phyloP scores from a whole-genome alignment of 2,888 invertebrate genomes.

The Anthophora plumipes region DNA sequence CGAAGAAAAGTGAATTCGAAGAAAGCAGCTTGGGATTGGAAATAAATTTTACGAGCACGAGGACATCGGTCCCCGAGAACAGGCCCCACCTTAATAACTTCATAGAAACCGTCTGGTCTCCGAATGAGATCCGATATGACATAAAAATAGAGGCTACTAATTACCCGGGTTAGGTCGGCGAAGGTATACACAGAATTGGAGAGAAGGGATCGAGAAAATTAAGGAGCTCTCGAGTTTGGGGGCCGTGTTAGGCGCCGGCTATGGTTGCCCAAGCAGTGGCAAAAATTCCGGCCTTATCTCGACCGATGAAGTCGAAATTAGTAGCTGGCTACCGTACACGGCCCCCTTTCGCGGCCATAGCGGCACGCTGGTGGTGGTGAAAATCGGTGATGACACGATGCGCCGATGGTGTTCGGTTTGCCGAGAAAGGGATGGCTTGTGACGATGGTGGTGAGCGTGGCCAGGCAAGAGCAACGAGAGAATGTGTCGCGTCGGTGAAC shows the following conservation, averaged over 20 bases:
- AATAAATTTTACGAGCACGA: not conserved
- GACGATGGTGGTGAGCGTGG: slow-evolving; percentile 28
- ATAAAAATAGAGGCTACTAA: slow-evolving; percentile 52
- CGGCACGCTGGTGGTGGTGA: slow-evolving; percentile 36
- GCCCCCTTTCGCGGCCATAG: slow-evolving; percentile 30
- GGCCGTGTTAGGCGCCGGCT: slow-evolving; percentile 57
- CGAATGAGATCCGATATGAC: slow-evolving; percentile 23
- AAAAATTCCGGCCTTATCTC: slow-evolving; percentile 84
- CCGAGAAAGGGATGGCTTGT: slow-evolving; percentile 24
- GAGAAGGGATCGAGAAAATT: slow-evolving; percentile 56
- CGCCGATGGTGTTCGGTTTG: slow-evolving; percentile 6
- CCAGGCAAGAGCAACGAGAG: slow-evolving; percentile 26
- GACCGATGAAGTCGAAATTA: slow-evolving; percentile 84
- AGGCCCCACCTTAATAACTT: slow-evolving; percentile 29
- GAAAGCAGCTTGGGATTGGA: not conserved
- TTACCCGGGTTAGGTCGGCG: slow-evolving; percentile 46
- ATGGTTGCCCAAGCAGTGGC: slow-evolving; percentile 58
- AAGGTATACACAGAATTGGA: slow-evolving; percentile 14
- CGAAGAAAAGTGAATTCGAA: not conserved
- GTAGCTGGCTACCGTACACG: slow-evolving; percentile 84
- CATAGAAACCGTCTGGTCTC: slow-evolving; percentile 4
- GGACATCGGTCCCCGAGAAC: not conserved
- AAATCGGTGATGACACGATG: slow-evolving; percentile 35
- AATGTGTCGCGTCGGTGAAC: slow-evolving; percentile 38
- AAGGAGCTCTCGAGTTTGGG: slow-evolving; percentile 45